Evolutionary conservation across 1,140 invertebrate genomes (phyloP), one percentile per base, ranked within the genome.

Genomic region (Sminthurides bifidus): DNA sequence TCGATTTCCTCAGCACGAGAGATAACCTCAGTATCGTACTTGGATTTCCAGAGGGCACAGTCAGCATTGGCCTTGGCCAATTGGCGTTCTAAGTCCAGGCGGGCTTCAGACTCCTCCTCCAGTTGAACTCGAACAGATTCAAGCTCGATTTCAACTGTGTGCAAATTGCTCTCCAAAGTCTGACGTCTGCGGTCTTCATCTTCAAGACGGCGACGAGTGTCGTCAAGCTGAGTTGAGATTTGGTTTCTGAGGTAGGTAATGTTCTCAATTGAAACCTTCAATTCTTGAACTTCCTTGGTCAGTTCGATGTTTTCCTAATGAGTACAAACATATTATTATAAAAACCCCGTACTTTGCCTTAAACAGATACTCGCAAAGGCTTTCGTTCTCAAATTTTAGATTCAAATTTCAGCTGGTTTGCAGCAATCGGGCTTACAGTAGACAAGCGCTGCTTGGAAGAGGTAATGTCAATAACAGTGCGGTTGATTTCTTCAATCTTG

Each of bases 31-130:
- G 87, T 81, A 71, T 93, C 91, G 72, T 86, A 95, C 73, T 94
- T 96, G 68, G 81, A 83, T 71, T 85, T 85, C 84, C 84, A 96
- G 64, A 88, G 79, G 66, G 80, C 76, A 58, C 83, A 81, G 69
- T 95, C 91, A 60, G 87, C 88, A 71, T 85, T 92, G 67, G 85
- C 79, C 72, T 92, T 92, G 64, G 89, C 85, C 67, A 95, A 75
- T 75, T 95, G 92, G 66, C 92, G 81, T 76, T 96, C 92, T 61
- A 94, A 78, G 72, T 96, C 92, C 69, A 95, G 75, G 68, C 91
- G 85, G 60, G 89, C 87, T 71, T 94, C 90, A 45, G 89, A 87
- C 75, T 96, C 92, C 75, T 95, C 92, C 72, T 95, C 92, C 64
- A 94, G 75, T 75, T 94, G 90, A 49, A 88, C 84, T 65, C 90